Percentiles rank a stretch among this genome's conserved stretches.
These are phyloP conservation scores for Cenopis cana DNA, from an alignment of 2,888 invertebrate species.

Conservation along the genomic window DNA sequence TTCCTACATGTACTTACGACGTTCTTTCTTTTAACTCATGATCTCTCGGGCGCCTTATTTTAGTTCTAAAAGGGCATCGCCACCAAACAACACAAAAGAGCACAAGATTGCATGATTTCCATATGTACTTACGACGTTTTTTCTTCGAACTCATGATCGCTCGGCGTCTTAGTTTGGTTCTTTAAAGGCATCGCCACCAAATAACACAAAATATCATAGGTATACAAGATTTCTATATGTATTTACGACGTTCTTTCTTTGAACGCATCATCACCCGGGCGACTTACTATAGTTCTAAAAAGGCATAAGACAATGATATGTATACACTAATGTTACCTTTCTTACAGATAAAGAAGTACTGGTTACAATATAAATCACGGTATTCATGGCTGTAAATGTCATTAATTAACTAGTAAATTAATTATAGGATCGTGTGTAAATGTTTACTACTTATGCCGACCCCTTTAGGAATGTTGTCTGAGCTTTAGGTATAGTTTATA, in stretches of 20 bases:
- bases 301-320: not conserved
- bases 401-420: slow-evolving; percentile 35
- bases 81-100: too few relatives aligned
- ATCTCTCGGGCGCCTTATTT: not conserved
- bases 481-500: not conserved
- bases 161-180: too few relatives aligned
- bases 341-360: not conserved
- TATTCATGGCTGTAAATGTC: slow-evolving; percentile 35
- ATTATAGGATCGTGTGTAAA: slow-evolving; percentile 17
- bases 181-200: slow-evolving; percentile 56
- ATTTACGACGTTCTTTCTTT: slow-evolving; percentile 3
- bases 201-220: not conserved
- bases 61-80: not conserved
- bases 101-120: too few relatives aligned
- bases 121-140: too few relatives aligned
- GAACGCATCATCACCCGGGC: not conserved
- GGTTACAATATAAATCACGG: slow-evolving; percentile 31
- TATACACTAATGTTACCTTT: slow-evolving; percentile 1
- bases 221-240: not conserved
- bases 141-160: too few relatives aligned
- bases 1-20: not conserved
- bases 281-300: not conserved
- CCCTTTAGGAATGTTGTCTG: not conserved
- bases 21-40: not conserved
- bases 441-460: slow-evolving; percentile 12